Base-by-base conservation (phyloP, 2,113 vertebrate genomes). In the Grallaria varia region DNA sequence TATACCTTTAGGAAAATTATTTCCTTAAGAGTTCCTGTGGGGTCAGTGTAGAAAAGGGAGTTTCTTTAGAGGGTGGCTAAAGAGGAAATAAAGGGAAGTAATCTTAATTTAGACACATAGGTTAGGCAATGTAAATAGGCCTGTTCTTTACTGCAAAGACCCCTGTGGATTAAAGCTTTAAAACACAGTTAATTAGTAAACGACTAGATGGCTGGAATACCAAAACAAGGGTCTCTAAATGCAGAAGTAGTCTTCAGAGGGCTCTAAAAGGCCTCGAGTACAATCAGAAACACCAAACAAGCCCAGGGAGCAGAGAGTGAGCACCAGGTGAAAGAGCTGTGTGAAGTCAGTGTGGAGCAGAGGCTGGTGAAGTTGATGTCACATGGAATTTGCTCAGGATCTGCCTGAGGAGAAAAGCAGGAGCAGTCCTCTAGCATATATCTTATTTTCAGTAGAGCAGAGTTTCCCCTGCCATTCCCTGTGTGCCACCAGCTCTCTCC, bases 401-500 rank as follows among this genome's bases (percentile, higher is more conserved):
- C 49, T 89, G 69, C 85, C 71, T 64, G 37, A 83, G 63, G 19
- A 88, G 44, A 63, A 95, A 76, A 73, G 30, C 20, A 20, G 89
- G 67, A 73, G 0, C 8, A 12, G 52, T 72, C 23, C 28, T 73
- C 53, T 39, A 19, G 40, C 0, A 0, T 27, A 53, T 1, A 3
- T 42, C 63, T 91, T 49, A 31, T 58, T 91, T 71, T 53, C 60
- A 63, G 63, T 12, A 23, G 77, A 49, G 25, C 4, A 17, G 63
- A 42, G 33, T 10, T 73, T 44, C 75, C 59, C 59, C 24, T 71
- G 55, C 63, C 52, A 15, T 67, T 71, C 56, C 37, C 56, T 71
- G 24, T 0, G 0, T 62, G 76, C 49, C 10, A 11, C 76, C 80
- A 80, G 22, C 39, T 66, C 81, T 40, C 66, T 63, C 76, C 68